A percentile compares a stretch with the other conserved stretches of the same genome.
Evolutionary conservation across 2,797 vertebrate genomes (phyloP).

Genomic region (Cuniculus paca): DNA sequence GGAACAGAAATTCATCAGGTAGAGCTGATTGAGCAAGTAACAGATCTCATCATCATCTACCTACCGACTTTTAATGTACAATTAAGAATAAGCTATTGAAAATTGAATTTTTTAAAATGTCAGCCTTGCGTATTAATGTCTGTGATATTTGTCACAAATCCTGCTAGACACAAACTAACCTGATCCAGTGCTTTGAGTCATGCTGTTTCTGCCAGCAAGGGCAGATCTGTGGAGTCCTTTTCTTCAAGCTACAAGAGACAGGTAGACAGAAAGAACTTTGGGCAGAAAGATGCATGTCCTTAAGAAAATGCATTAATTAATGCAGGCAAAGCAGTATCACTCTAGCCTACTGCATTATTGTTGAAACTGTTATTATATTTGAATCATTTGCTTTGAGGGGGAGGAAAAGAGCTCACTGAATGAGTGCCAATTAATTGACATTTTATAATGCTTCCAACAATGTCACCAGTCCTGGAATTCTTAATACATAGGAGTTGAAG

Average conservation of each 20-base stretch:
- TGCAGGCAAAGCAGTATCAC: conserved; percentile 1
- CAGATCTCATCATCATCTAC: conserved; percentile 3
- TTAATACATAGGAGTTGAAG: background rate
- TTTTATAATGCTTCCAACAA: background rate
- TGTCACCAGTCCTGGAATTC: background rate
- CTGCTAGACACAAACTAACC: background rate
- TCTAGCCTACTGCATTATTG: background rate
- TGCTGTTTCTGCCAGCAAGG: background rate
- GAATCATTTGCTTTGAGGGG: conserved; percentile 34
- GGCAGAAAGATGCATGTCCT: background rate
- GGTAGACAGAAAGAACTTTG: background rate
- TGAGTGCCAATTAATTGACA: background rate
- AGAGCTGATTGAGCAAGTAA: background rate
- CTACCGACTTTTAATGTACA: conserved; percentile 48
- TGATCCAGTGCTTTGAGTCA: background rate
- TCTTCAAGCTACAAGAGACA: background rate
- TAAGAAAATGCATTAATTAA: conserved; percentile 57
- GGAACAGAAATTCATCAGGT: background rate
- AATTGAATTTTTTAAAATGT: background rate
- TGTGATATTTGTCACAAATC: background rate
- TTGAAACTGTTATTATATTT: conserved; percentile 48
- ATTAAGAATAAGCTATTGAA: conserved; percentile 54
- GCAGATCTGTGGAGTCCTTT: background rate
- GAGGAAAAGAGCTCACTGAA: background rate
- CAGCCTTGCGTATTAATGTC: background rate